Evolutionary conservation across 2,113 vertebrate genomes (phyloP).

Genomic region (Sus scrofa): DNA sequence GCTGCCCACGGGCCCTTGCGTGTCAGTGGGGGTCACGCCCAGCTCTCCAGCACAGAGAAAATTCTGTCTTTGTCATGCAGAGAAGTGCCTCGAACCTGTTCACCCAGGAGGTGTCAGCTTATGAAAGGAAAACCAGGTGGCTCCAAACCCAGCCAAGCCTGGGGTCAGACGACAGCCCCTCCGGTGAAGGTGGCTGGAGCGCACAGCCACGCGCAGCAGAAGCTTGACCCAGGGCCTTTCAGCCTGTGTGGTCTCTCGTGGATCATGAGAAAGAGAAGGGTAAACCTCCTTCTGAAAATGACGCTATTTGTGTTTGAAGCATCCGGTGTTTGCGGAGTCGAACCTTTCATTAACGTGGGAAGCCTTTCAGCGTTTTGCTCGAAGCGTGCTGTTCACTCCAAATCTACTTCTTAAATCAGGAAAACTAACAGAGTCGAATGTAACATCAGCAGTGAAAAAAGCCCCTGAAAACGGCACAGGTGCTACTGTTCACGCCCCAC

Average conservation of each 20-base stretch:
- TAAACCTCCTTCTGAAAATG: constrained; percentile 59
- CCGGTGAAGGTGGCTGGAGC: constrained; percentile 53
- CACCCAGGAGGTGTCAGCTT: background rate
- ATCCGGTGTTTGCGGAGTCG: background rate
- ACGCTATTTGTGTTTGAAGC: constrained; percentile 60
- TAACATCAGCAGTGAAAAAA: rapidly evolving
- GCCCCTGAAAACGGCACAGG: background rate
- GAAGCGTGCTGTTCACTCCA: background rate
- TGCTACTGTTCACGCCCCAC: rapidly evolving
- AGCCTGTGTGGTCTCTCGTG: constrained; percentile 71
- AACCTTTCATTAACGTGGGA: background rate
- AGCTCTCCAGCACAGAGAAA: constrained; percentile 43
- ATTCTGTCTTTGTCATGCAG: background rate
- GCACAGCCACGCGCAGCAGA: constrained; percentile 64
- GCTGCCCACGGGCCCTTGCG: rapidly evolving
- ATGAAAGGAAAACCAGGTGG: background rate
- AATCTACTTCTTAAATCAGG: background rate
- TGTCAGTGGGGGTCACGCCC: background rate
- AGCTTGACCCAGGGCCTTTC: constrained; percentile 58
- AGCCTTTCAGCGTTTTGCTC: background rate
- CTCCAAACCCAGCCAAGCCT: constrained; percentile 5
- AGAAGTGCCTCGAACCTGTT: constrained; percentile 27
- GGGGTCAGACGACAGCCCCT: constrained; percentile 11
- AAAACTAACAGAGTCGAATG: background rate
- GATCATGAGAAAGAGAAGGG: constrained; percentile 57